Percentiles rank a stretch among this genome's conserved stretches.
Conservation (phyloP, 92 coral and sea anemone species). For the Umimayanthus chanpuru region DNA sequence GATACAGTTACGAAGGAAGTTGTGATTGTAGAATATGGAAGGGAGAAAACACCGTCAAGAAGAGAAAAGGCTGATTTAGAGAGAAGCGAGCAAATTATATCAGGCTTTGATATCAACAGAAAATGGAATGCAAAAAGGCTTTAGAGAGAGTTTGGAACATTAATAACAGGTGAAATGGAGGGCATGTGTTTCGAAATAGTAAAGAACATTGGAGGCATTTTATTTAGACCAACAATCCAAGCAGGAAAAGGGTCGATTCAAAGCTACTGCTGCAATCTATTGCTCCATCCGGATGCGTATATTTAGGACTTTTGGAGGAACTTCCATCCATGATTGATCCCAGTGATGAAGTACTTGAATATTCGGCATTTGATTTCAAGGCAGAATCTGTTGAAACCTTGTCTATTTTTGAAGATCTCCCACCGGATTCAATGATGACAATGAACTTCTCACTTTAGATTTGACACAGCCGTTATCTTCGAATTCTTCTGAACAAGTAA, state of each 20-base stretch:
- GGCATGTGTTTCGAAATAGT: slow-evolving; percentile 60
- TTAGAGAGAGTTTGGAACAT: slow-evolving; percentile 20
- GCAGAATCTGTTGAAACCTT: not conserved
- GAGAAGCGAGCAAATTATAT: slow-evolving; percentile 33
- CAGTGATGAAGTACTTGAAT: not conserved
- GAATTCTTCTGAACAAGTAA: not conserved
- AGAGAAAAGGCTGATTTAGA: slow-evolving; percentile 52
- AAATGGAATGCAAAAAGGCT: slow-evolving; percentile 51
- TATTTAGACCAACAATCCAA: slow-evolving; percentile 49
- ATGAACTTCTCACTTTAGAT: not conserved
- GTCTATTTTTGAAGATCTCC: not conserved
- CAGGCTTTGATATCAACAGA: slow-evolving; percentile 45
- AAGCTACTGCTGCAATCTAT: slow-evolving; percentile 62
- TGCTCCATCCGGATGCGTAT: slow-evolving; percentile 60
- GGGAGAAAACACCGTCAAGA: slow-evolving; percentile 55
- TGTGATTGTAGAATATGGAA: slow-evolving; percentile 23
- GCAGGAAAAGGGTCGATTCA: slow-evolving; percentile 63
- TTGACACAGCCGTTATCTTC: not conserved
- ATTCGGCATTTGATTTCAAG: not conserved
- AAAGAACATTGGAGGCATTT: slow-evolving; percentile 55
- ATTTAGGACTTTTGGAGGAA: slow-evolving; percentile 48
- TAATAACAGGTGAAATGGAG: slow-evolving; percentile 50
- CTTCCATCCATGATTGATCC: slow-evolving; percentile 15
- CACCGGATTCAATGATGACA: not conserved
- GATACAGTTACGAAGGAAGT: slow-evolving; percentile 52